Evolutionary conservation across 2,797 vertebrate genomes (phyloP).

Genomic region (Sebastes iracundus): DNA sequence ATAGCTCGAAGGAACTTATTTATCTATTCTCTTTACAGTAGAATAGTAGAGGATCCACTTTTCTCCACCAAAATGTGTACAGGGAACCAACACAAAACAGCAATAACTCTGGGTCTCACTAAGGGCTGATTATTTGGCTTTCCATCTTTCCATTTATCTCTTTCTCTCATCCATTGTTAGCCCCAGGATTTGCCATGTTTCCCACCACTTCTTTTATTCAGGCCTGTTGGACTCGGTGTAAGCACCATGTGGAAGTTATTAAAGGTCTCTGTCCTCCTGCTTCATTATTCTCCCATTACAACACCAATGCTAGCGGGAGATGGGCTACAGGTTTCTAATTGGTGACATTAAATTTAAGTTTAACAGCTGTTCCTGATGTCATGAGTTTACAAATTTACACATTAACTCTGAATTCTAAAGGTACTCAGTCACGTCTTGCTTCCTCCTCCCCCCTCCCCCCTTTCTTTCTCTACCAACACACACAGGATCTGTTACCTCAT

Average conservation of each 20-base stretch:
- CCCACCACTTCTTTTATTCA: not conserved
- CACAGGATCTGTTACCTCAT: slow-evolving; percentile 10
- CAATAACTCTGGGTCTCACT: too few relatives aligned
- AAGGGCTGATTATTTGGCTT: not conserved
- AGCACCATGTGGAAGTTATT: slow-evolving; percentile 37
- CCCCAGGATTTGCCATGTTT: not conserved
- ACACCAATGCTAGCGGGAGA: slow-evolving; percentile 1
- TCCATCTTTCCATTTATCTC: not conserved
- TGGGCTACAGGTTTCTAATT: slow-evolving; percentile 16
- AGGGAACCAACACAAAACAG: not conserved
- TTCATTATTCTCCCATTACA: slow-evolving; percentile 39
- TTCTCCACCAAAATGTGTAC: not conserved
- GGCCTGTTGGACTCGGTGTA: not conserved
- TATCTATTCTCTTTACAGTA: not conserved
- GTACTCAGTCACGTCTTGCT: not conserved
- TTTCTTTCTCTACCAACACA: not conserved
- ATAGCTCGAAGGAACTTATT: not conserved
- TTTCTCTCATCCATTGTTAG: not conserved
- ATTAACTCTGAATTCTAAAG: slow-evolving; percentile 23
- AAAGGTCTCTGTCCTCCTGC: slow-evolving; percentile 20
- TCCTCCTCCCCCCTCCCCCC: too few relatives aligned
- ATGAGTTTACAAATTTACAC: not conserved
- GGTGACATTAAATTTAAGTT: slow-evolving; percentile 1
- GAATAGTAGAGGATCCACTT: not conserved
- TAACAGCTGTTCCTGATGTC: slow-evolving; percentile 13